Evolutionary conservation across 2,113 vertebrate genomes (phyloP), one percentile per base, ranked within the genome.

Genomic region (Gobio gobio): DNA sequence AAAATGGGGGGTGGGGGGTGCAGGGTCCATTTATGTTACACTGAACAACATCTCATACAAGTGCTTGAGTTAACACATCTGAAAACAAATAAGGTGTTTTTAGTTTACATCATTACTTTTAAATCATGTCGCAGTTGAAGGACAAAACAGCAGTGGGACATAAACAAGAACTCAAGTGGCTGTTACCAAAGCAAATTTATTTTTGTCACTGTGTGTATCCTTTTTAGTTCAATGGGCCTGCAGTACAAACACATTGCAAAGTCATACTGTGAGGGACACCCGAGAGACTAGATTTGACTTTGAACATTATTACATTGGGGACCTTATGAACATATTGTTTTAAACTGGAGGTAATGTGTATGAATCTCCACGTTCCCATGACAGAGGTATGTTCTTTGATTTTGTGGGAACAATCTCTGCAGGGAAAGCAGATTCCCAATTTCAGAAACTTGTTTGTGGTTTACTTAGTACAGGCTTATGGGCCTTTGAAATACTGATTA

Each of bases 291-390:
- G 26, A 83, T 84, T 89, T 68, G 40, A 86, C 90, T 92, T 92
- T 91, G 90, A 92, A 91, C 73, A 81, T 89, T 63, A 73, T 85
- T 87, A 86, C 89, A 88, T 89, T 89, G 87, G 83, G 43, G 87
- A 84, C 84, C 81, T 88, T 2, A 36, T 86, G 89, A 90, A 89
- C 89, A 90, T 90, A 89, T 87, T 85, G 66, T 88, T 90, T 87
- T 89, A 76, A 91, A 91, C 78, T 82, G 86, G 86, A 88, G 87
- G 85, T 83, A 90, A 73, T 86, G 86, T 87, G 85, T 87, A 89
- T 90, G 89, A 90, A 90, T 91, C 88, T 75, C 88, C 36, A 36
- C 66, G 84, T 87, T 90, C 92, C 89, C 89, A 75, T 88, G 88
- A 89, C 36, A 18, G 70, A 81, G 49, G 72, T 3, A 83, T n/a